These are phyloP conservation scores for Petrosia ficiformis DNA, from an alignment of 37 sponge, comb jelly and placozoan genomes.

Conservation along the genomic window DNA sequence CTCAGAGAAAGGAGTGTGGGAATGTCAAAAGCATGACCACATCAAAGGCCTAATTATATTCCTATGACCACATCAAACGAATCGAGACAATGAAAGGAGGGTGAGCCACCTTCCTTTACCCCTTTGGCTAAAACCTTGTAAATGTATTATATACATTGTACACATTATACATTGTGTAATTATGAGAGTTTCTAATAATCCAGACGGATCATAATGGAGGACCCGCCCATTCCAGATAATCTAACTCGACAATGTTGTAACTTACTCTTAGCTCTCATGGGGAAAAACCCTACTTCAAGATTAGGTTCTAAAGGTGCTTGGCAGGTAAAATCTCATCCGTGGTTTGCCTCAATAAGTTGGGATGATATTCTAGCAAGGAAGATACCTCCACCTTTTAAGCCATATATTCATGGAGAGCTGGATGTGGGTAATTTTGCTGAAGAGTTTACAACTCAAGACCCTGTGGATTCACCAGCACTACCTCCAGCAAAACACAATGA, in stretches of 20 bases:
- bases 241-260: constrained; percentile 35
- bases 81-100: too few relatives aligned
- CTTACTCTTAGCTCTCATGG: constrained; percentile 61
- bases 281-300: constrained; percentile 69
- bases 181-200: not conserved
- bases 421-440: constrained; percentile 92
- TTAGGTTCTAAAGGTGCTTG: constrained; percentile 77
- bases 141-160: not conserved
- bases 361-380: constrained; percentile 57
- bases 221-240: constrained; percentile 56
- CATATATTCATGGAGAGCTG: constrained; percentile 71
- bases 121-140: too few relatives aligned
- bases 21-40: too few relatives aligned
- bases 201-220: constrained; percentile 73
- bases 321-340: constrained; percentile 82
- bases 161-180: not conserved
- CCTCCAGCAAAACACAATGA: constrained; percentile 61
- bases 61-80: too few relatives aligned
- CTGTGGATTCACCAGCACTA: constrained; percentile 86
- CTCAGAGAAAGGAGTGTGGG: too few relatives aligned
- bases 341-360: constrained; percentile 82
- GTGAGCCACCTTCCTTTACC: too few relatives aligned
- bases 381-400: constrained; percentile 79
- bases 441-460: constrained; percentile 84
- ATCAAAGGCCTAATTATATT: too few relatives aligned